Percentiles rank a stretch among this genome's conserved stretches.
Conservation (phyloP, 2,113 vertebrate species). For the Amia ocellicauda region DNA sequence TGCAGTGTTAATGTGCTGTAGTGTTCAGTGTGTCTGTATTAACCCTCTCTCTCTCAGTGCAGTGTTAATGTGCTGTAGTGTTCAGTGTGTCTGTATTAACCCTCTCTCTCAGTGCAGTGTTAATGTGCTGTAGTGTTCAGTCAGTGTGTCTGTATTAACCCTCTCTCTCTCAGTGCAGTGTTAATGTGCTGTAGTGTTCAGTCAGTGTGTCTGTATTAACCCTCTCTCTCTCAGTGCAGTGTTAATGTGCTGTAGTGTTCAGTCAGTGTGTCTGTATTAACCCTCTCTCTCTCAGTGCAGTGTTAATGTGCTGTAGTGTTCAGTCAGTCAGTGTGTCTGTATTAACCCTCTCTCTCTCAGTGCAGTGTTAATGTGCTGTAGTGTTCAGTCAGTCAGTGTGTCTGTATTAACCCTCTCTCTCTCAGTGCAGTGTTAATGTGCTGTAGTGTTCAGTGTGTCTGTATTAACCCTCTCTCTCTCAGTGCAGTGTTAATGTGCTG, state of each 20-base stretch:
- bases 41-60: not conserved
- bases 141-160: not conserved
- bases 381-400: not conserved
- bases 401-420: not conserved
- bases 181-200: not conserved
- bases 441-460: not conserved
- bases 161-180: not conserved
- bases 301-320: not conserved
- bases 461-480: not conserved
- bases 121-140: no score
- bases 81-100: not conserved
- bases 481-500: not conserved
- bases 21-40: not conserved
- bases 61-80: not conserved
- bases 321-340: not conserved
- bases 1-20: not conserved
- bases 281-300: not conserved
- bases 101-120: slow-evolving; percentile 1
- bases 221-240: not conserved
- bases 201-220: not conserved
- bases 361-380: not conserved
- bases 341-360: not conserved
- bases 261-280: not conserved
- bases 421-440: not conserved
- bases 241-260: not conserved